Evolutionary conservation across 1,140 invertebrate genomes (phyloP).

Genomic region (Pissodes strobi): DNA sequence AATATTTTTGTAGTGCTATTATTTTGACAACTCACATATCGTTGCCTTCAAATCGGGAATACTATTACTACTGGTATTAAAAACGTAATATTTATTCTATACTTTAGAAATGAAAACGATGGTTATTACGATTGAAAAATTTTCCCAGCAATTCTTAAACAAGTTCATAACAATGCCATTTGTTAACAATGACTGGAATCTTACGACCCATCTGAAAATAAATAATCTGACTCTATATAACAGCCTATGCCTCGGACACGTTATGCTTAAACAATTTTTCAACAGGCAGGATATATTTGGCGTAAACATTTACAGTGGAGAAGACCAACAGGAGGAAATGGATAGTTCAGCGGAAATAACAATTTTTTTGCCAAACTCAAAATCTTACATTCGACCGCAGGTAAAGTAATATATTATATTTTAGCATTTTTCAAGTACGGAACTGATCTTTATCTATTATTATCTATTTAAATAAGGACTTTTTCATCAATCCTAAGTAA

Average conservation of each 20-base stretch:
- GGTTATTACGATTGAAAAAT: not conserved
- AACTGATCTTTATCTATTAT: no score
- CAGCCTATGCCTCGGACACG: not conserved
- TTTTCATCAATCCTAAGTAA: no score
- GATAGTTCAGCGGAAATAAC: not conserved
- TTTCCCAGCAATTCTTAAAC: not conserved
- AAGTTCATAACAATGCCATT: not conserved
- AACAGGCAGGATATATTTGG: not conserved
- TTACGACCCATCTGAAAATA: not conserved
- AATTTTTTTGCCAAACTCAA: not conserved
- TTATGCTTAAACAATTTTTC: not conserved
- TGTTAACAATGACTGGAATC: not conserved
- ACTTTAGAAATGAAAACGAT: constrained; percentile 1
- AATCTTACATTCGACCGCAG: no score
- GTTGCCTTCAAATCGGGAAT: no score
- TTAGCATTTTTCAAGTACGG: no score
- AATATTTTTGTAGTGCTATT: no score
- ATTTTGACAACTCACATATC: no score
- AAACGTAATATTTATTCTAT: not conserved
- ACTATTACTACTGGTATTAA: not conserved
- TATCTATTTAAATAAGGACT: no score
- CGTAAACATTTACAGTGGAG: not conserved
- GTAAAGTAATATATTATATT: no score
- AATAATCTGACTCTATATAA: not conserved
- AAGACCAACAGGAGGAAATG: not conserved